These are phyloP conservation scores for Eidolon dupreanum DNA, from an alignment of 2,797 vertebrate species.

Conservation along the genomic window DNA sequence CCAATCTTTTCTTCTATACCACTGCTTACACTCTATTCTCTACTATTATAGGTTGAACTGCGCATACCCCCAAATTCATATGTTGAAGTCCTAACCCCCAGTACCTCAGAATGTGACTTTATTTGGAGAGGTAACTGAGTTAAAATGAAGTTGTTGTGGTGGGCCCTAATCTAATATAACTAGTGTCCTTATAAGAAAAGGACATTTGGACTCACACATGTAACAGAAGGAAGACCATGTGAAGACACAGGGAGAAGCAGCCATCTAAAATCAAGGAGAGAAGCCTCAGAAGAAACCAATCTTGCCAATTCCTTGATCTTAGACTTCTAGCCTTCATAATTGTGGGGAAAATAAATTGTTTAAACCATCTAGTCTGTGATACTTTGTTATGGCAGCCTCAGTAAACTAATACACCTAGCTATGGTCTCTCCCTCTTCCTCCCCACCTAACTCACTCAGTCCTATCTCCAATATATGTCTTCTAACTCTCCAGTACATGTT, in stretches of 20 bases:
- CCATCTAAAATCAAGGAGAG: neutral
- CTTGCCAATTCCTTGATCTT: neutral
- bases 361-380: neutral
- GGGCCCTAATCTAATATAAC: neutral
- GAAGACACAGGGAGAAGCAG: neutral
- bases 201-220: neutral
- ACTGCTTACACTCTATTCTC: neutral
- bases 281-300: neutral
- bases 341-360: neutral
- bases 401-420: neutral
- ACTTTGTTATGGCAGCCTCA: neutral
- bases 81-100: neutral
- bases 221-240: neutral
- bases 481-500: neutral
- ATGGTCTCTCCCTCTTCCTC: neutral
- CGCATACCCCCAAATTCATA: neutral
- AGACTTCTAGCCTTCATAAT: neutral
- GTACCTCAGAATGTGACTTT: neutral
- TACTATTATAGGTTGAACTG: neutral
- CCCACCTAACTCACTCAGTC: neutral
- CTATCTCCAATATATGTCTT: neutral
- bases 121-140: neutral
- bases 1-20: neutral
- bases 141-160: neutral
- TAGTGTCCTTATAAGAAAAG: neutral